Percentiles rank a stretch among this genome's conserved stretches.
Evolutionary conservation across 2,888 invertebrate species (phyloP).

Genomic region (Dynastes grantii): DNA sequence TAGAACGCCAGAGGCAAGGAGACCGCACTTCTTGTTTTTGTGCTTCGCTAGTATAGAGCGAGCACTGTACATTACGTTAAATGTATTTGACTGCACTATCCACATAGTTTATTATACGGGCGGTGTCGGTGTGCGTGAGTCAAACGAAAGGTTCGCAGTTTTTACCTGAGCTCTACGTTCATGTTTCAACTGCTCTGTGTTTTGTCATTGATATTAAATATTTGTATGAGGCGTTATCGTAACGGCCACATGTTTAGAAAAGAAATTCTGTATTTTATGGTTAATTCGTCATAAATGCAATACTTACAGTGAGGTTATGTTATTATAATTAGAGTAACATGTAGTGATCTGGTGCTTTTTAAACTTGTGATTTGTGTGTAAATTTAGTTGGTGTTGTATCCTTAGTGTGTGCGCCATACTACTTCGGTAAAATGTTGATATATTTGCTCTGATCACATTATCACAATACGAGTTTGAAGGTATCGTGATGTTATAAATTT

Average conservation of each 20-base stretch:
- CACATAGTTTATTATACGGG: neutral
- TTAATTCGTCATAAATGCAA: neutral
- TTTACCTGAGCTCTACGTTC: constrained; percentile 7
- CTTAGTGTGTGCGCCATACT: neutral
- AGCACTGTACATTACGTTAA: neutral
- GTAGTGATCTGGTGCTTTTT: neutral
- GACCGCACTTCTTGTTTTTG: constrained; percentile 27
- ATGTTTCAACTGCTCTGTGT: neutral
- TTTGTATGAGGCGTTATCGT: neutral
- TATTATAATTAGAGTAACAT: neutral
- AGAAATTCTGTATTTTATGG: neutral
- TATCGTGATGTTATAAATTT: neutral
- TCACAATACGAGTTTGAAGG: constrained; percentile 6
- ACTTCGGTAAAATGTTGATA: neutral
- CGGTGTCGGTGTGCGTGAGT: constrained; percentile 16
- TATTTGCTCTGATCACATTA: neutral
- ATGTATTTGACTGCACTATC: constrained; percentile 12
- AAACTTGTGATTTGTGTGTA: neutral
- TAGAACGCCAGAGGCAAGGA: constrained; percentile 29
- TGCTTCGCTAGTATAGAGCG: constrained; percentile 7
- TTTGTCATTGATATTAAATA: neutral
- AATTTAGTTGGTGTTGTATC: neutral
- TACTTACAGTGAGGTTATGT: constrained; percentile 20
- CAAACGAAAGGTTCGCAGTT: neutral
- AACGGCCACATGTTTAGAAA: neutral